A percentile compares a stretch with the other conserved stretches of the same genome.
phyloP scores from a whole-genome alignment of 2,113 vertebrate species.

The Nicator chloris region DNA sequence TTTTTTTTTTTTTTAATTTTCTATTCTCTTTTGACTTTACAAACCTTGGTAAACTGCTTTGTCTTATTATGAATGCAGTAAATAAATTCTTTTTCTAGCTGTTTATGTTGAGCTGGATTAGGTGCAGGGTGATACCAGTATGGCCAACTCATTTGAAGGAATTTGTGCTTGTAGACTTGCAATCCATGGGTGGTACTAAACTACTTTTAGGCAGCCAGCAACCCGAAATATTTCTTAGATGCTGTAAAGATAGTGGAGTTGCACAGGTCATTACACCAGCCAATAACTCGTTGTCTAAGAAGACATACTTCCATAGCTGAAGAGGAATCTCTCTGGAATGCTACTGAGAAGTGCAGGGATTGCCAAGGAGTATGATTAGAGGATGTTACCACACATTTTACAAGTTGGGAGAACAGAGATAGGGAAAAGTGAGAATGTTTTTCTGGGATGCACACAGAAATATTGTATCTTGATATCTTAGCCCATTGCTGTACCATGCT shows the following conservation, averaged over 20 bases:
- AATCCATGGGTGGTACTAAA: not conserved
- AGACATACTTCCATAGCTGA: not conserved
- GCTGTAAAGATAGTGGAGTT: not conserved
- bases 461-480: not conserved
- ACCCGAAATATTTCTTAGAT: not conserved
- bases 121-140: not conserved
- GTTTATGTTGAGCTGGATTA: not conserved
- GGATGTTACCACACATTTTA: not conserved
- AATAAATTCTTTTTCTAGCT: not conserved
- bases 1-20: not conserved
- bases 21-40: not conserved
- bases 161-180: not conserved
- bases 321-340: not conserved
- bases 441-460: not conserved
- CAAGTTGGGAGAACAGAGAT: not conserved
- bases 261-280: not conserved
- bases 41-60: not conserved
- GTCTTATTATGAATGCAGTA: not conserved
- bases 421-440: not conserved
- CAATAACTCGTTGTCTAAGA: not conserved
- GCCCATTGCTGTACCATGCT: not conserved
- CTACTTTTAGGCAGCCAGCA: not conserved
- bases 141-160: not conserved
- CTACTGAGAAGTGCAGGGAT: not conserved
- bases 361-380: not conserved